Evolutionary conservation across 2,797 vertebrate species (phyloP).

Genomic region (Gymnodraco acuticeps): DNA sequence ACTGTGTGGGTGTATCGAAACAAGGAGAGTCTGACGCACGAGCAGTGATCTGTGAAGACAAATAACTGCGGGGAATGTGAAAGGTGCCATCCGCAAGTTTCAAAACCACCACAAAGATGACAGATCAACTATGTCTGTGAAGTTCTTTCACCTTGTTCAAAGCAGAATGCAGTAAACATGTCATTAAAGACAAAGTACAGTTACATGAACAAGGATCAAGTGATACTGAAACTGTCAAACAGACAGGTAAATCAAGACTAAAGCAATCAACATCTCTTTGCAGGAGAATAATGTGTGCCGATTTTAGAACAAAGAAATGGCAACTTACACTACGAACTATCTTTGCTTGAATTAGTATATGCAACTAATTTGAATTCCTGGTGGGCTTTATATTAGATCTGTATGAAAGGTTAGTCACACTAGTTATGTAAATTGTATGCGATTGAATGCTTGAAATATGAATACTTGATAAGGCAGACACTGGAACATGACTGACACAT

Average conservation of each 20-base stretch:
- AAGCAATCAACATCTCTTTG: background rate
- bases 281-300: background rate
- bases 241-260: background rate
- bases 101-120: background rate
- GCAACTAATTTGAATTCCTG: background rate
- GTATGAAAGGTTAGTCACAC: background rate
- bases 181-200: background rate
- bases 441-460: no score
- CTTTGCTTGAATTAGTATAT: background rate
- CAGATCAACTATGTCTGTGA: background rate
- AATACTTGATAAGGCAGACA: no score
- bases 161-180: background rate
- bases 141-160: background rate
- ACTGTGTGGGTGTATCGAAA: constrained; percentile 26
- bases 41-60: constrained; percentile 20
- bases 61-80: constrained; percentile 12
- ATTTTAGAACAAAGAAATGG: background rate
- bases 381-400: background rate
- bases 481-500: no score
- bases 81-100: background rate
- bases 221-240: background rate
- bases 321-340: background rate
- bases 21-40: constrained; percentile 20
- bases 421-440: no score
- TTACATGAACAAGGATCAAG: background rate